Evolutionary conservation across 2,888 invertebrate genomes (phyloP).

Genomic region (Catocala sponsa): DNA sequence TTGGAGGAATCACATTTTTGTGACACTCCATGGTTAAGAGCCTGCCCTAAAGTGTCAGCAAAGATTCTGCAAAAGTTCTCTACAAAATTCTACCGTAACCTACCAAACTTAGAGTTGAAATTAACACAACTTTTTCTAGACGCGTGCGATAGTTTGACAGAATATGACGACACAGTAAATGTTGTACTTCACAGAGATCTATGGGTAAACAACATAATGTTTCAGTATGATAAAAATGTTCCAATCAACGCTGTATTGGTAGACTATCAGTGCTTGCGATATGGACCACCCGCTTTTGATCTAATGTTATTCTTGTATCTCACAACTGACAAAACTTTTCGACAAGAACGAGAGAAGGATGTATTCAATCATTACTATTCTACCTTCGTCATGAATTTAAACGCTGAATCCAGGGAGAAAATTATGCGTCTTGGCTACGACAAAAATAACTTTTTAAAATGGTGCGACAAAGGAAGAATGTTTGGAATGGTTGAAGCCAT

Average conservation of each 20-base stretch:
- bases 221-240: conserved; percentile 60
- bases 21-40: conserved; percentile 65
- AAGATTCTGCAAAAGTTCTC: conserved; percentile 67
- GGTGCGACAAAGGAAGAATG: conserved; percentile 58
- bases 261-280: conserved; percentile 74
- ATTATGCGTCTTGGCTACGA: conserved; percentile 57
- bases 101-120: conserved; percentile 57
- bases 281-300: conserved; percentile 63
- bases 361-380: conserved; percentile 64
- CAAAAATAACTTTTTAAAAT: conserved; percentile 46
- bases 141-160: conserved; percentile 49
- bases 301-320: conserved; percentile 59
- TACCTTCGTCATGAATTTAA: conserved; percentile 56
- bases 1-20: conserved; percentile 59
- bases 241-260: conserved; percentile 68
- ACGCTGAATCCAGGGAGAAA: conserved; percentile 24
- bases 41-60: conserved; percentile 66
- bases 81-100: conserved; percentile 45
- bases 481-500: conserved; percentile 54
- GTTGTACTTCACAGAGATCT: conserved; percentile 74
- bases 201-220: conserved; percentile 79
- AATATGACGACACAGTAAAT: conserved; percentile 62
- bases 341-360: conserved; percentile 59
- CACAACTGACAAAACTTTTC: conserved; percentile 64
- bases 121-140: conserved; percentile 56